Evolutionary conservation across 2,888 invertebrate genomes (phyloP).

Genomic region (Acleris literana): DNA sequence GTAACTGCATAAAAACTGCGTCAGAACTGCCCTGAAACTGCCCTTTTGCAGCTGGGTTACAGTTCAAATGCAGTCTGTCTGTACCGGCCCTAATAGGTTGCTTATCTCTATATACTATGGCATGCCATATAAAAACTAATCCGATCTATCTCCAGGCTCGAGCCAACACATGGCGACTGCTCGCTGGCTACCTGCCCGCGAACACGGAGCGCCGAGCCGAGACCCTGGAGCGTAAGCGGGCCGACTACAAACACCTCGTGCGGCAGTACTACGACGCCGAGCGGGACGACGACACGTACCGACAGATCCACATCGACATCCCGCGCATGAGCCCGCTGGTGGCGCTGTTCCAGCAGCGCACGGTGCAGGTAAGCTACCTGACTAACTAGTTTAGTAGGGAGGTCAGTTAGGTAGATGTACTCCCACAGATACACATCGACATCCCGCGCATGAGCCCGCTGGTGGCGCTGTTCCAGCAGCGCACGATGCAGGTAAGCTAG

Average conservation of each 20-base stretch:
- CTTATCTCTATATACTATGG: too few species aligned
- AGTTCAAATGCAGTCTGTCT: too few species aligned
- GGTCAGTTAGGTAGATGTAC: too few species aligned
- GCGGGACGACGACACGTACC: slow-evolving; percentile 94
- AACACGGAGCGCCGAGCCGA: slow-evolving; percentile 94
- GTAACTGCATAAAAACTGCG: too few species aligned
- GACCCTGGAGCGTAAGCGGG: slow-evolving; percentile 94
- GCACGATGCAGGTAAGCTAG: slow-evolving; percentile 87
- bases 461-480: slow-evolving; percentile 97
- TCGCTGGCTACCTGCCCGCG: slow-evolving; percentile 96
- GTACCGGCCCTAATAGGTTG: too few species aligned
- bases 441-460: slow-evolving; percentile 99
- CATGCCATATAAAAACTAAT: too few species aligned
- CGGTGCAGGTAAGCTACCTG: slow-evolving; percentile 85
- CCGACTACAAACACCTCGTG: slow-evolving; percentile 97
- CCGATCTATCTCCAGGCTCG: slow-evolving; percentile 69
- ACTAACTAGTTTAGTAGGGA: too few species aligned
- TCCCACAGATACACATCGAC: slow-evolving; percentile 97
- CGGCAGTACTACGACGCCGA: slow-evolving; percentile 97
- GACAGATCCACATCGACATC: slow-evolving; percentile 98
- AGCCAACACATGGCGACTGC: slow-evolving; percentile 86
- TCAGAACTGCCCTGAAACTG: too few species aligned
- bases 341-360: slow-evolving; percentile 96
- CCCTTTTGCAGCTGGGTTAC: too few species aligned
- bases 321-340: slow-evolving; percentile 99